Percentiles rank a stretch among this genome's conserved stretches.
phyloP scores from a whole-genome alignment of 2,888 invertebrate species.

The Amphipoea oculea region DNA sequence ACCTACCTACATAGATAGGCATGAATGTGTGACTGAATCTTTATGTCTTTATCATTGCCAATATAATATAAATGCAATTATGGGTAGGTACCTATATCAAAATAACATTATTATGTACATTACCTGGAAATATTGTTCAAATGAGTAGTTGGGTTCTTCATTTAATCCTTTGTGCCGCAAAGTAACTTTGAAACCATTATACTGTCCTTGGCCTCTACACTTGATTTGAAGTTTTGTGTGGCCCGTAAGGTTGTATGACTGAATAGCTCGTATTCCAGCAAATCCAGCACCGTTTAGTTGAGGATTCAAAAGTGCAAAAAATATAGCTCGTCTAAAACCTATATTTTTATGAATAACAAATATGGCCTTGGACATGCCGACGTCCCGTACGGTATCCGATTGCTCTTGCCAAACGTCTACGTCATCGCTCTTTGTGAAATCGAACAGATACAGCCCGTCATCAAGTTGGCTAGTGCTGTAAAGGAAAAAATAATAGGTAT shows the following conservation, averaged over 20 bases:
- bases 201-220: conserved; percentile 91
- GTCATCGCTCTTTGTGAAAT: conserved; percentile 89
- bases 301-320: conserved; percentile 92
- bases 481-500: conserved; percentile 48
- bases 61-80: not conserved
- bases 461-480: conserved; percentile 70
- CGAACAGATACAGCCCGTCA: conserved; percentile 86
- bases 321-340: conserved; percentile 91
- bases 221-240: conserved; percentile 87
- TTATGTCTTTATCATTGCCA: not conserved
- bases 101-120: conserved; percentile 57
- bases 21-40: not conserved
- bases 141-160: conserved; percentile 90
- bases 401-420: conserved; percentile 91
- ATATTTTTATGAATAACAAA: conserved; percentile 91
- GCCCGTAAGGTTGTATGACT: conserved; percentile 86
- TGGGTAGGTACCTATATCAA: not conserved
- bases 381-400: conserved; percentile 92
- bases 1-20: not conserved
- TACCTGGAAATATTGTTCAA: conserved; percentile 91
- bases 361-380: conserved; percentile 92
- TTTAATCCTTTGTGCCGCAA: conserved; percentile 90
- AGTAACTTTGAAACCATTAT: conserved; percentile 91
- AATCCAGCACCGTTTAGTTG: conserved; percentile 93
- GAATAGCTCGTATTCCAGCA: conserved; percentile 90